These are phyloP conservation scores for Scytalopus superciliaris DNA, from an alignment of 2,113 vertebrate species.

Conservation along the genomic window DNA sequence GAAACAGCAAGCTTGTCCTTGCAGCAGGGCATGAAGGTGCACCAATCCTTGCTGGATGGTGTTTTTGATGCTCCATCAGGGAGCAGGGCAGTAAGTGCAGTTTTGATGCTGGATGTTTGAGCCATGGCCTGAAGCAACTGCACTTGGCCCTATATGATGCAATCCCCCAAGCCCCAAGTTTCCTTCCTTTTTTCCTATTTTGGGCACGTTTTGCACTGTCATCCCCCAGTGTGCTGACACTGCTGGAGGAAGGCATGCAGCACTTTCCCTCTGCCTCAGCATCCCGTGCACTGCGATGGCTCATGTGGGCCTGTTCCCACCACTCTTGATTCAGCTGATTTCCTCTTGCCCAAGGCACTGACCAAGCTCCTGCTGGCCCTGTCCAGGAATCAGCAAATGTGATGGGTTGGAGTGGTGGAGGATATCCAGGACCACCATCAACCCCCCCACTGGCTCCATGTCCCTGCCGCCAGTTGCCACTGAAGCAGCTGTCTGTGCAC, in stretches of 20 bases:
- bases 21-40: background rate
- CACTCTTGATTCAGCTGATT: slow-evolving; percentile 39
- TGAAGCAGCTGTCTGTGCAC: accelerated
- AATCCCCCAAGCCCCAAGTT: background rate
- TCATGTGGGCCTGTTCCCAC: background rate
- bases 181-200: slow-evolving; percentile 41
- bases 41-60: background rate
- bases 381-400: accelerated
- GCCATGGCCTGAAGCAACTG: background rate
- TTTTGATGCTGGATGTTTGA: background rate
- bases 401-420: accelerated
- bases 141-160: background rate
- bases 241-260: background rate
- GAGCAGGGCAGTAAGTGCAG: background rate
- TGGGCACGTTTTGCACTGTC: background rate
- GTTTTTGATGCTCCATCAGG: background rate
- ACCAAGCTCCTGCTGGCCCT: background rate
- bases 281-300: accelerated
- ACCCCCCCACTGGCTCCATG: accelerated
- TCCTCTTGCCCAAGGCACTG: background rate
- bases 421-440: background rate
- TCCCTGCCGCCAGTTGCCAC: background rate
- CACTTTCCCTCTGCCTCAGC: background rate
- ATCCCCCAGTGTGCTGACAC: background rate
- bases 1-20: background rate